Evolutionary conservation across 2,888 invertebrate species (phyloP), one percentile per base, ranked within the genome.

Genomic region (Sturmia bella): DNA sequence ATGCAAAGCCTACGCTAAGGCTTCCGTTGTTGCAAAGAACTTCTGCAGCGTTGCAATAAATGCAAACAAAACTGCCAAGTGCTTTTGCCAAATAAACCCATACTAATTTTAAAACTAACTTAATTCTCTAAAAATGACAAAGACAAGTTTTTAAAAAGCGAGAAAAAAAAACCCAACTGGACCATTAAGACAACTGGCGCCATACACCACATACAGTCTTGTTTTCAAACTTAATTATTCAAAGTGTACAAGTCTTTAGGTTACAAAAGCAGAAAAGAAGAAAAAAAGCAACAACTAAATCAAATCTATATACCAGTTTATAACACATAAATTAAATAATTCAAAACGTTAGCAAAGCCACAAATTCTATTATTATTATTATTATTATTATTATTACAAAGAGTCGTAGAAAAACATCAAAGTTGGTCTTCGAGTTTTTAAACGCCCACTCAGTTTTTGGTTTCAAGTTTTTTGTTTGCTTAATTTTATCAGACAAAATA

Each of bases 381-480:
- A 63, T 27, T 70, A 48, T 21, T n/a, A n/a, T n/a, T n/a, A n/a
- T n/a, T 4, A 48, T 39, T n/a, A 41, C 48, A 48, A 66, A 48
- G 48, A 56, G 39, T 57, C 56, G 56, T 17, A 56, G 9, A 27
- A 19, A 19, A 48, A 48, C 21, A 54, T 73, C 72, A 72, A 81
- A 56, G 68, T 48, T 77, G 56, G 72, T 56, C 41, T 59, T 63
- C n/a, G 7, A 59, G 57, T 50, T 74, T 56, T 56, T 66, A 54
- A 74, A 77, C 81, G 81, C 81, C 81, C 81, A 82, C 81, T 74
- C 81, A 64, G 37, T 64, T 64, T 70, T 43, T 52, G 21, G 52
- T 72, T n/a, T 57, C 64, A 77, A 50, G 77, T 64, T 64, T 78
- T 68, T 59, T 59, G 45, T 13, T 64, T n/a, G 27, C 27, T 27